These are phyloP conservation scores for Neodon shergylaensis DNA, from an alignment of 2,113 vertebrate genomes.

Conservation along the genomic window DNA sequence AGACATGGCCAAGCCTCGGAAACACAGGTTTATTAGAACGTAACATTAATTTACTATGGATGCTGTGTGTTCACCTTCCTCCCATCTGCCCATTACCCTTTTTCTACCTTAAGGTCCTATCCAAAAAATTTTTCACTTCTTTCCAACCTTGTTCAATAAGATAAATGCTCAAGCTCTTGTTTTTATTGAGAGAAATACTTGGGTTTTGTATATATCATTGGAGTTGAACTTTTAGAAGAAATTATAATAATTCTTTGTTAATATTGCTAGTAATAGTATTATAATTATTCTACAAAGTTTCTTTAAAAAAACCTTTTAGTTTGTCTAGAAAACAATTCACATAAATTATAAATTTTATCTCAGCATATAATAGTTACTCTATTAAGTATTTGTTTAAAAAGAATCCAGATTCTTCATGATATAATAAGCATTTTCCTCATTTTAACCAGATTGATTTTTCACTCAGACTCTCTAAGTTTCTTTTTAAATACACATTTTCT, in stretches of 20 bases:
- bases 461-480: conserved; percentile 30
- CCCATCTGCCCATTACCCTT: neutral
- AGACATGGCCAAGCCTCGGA: neutral
- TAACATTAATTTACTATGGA: neutral
- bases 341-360: conserved; percentile 9
- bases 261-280: neutral
- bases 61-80: neutral
- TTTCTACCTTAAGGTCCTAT: neutral
- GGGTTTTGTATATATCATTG: neutral
- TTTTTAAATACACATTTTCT: conserved; percentile 45
- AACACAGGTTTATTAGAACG: conserved; percentile 36
- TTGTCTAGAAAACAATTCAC: conserved; percentile 27
- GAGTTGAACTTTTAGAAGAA: conserved; percentile 1
- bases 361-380: neutral
- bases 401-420: neutral
- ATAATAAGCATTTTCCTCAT: neutral
- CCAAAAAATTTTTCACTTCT: neutral
- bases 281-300: conserved; percentile 41
- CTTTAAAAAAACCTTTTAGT: neutral
- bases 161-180: neutral
- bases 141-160: conserved; percentile 22
- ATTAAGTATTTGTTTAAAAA: conserved; percentile 51
- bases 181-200: conserved; percentile 6
- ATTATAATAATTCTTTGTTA: conserved; percentile 19
- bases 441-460: conserved; percentile 41